Evolutionary conservation across 2,113 vertebrate species (phyloP).

Genomic region (Barbus barbus): DNA sequence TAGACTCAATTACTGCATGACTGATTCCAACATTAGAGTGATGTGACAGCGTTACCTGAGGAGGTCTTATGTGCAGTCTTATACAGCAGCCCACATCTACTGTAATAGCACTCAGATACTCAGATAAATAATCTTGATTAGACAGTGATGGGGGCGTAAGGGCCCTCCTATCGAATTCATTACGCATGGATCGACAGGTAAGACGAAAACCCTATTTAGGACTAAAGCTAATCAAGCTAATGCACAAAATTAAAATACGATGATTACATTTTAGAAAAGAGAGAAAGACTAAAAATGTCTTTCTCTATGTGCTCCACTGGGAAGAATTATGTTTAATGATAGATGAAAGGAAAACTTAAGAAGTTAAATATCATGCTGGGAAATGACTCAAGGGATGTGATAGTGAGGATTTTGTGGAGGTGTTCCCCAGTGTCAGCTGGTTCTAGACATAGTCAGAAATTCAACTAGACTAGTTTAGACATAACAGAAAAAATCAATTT

Average conservation of each 20-base stretch:
- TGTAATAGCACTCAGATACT: constrained; percentile 59
- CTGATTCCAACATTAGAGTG: constrained; percentile 34
- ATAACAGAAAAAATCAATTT: not conserved
- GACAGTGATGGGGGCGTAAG: constrained; percentile 47
- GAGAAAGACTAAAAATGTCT: constrained; percentile 9
- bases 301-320: constrained; percentile 28
- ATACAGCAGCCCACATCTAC: constrained; percentile 59
- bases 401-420: not conserved
- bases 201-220: constrained; percentile 47
- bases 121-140: constrained; percentile 70
- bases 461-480: too few species aligned
- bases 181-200: constrained; percentile 52
- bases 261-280: constrained; percentile 46
- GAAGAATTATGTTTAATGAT: constrained; percentile 32
- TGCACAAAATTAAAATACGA: constrained; percentile 47
- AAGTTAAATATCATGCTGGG: constrained; percentile 5
- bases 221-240: constrained; percentile 50
- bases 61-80: constrained; percentile 49
- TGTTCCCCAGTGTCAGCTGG: not conserved
- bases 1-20: constrained; percentile 19
- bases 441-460: not conserved
- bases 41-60: constrained; percentile 38
- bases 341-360: constrained; percentile 2
- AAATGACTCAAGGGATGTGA: constrained; percentile 11
- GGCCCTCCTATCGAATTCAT: constrained; percentile 56